These are phyloP conservation scores for Apamea anceps DNA, from an alignment of 2,888 invertebrate species.

Conservation along the genomic window DNA sequence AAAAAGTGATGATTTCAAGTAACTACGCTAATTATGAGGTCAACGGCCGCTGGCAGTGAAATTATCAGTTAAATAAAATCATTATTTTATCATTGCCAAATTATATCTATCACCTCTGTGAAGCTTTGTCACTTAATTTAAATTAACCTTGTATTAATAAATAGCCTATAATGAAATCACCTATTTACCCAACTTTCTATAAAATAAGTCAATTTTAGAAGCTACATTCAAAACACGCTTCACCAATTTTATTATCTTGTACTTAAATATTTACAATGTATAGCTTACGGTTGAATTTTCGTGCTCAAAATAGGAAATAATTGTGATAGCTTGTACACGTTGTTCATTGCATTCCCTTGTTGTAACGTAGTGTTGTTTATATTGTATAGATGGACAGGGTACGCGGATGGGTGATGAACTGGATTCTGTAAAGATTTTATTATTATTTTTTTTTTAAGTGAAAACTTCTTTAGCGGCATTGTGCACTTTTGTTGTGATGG, in stretches of 20 bases:
- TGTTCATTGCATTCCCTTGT: slow-evolving; percentile 68
- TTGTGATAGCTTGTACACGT: slow-evolving; percentile 69
- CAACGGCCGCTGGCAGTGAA: neutral
- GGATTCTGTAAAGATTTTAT: slow-evolving; percentile 10
- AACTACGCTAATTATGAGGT: neutral
- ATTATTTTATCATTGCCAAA: neutral
- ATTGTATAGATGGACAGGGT: slow-evolving; percentile 63
- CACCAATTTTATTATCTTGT: slow-evolving; percentile 21
- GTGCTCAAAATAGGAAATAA: slow-evolving; percentile 71
- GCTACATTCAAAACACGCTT: slow-evolving; percentile 15
- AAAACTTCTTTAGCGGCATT: too few relatives aligned
- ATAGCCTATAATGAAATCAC: neutral
- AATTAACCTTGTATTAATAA: neutral
- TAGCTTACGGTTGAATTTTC: slow-evolving; percentile 53
- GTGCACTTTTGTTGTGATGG: too few relatives aligned
- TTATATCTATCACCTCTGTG: neutral
- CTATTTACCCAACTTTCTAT: neutral
- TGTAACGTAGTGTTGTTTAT: slow-evolving; percentile 55
- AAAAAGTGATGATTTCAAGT: neutral
- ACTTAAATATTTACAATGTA: slow-evolving; percentile 45
- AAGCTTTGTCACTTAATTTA: too few relatives aligned
- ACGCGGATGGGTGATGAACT: slow-evolving; percentile 46
- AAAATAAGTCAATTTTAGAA: neutral
- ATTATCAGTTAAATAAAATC: too few relatives aligned
- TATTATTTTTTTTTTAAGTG: too few relatives aligned